A percentile compares a stretch with the other conserved stretches of the same genome.
Evolutionary conservation across 2,888 invertebrate species (phyloP).

Genomic region (Alitta virens): DNA sequence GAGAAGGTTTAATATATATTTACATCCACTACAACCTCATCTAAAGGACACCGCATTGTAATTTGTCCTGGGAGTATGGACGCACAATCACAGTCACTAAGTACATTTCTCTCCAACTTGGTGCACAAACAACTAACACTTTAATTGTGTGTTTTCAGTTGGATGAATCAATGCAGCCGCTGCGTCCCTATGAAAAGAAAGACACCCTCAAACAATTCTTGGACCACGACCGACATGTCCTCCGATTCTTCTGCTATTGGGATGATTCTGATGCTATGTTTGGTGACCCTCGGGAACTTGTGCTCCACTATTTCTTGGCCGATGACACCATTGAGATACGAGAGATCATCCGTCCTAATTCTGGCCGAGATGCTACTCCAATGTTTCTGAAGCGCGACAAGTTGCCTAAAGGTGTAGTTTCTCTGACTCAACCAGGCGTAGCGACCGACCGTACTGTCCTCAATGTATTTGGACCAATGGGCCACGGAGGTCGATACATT

Average conservation of each 20-base stretch:
- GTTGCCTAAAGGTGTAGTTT: slow-evolving; percentile 69
- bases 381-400: slow-evolving; percentile 75
- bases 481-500: slow-evolving; percentile 55
- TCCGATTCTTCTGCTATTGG: slow-evolving; percentile 85
- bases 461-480: slow-evolving; percentile 57
- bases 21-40: too few species aligned
- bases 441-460: slow-evolving; percentile 55
- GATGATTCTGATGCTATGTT: slow-evolving; percentile 77
- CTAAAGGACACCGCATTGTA: too few species aligned
- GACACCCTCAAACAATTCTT: slow-evolving; percentile 76
- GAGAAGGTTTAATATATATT: too few species aligned
- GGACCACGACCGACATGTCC: slow-evolving; percentile 71
- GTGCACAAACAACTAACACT: too few species aligned
- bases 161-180: slow-evolving; percentile 56
- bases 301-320: slow-evolving; percentile 79
- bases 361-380: slow-evolving; percentile 70
- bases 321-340: slow-evolving; percentile 88
- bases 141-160: too few species aligned
- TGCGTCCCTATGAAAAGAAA: slow-evolving; percentile 56
- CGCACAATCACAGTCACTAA: too few species aligned
- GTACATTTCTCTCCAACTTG: too few species aligned
- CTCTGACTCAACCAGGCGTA: slow-evolving; percentile 52
- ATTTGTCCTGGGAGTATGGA: too few species aligned
- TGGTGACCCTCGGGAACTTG: slow-evolving; percentile 75
- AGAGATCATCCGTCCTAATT: slow-evolving; percentile 69